A percentile compares a stretch with the other conserved stretches of the same genome.
Evolutionary conservation across 2,797 vertebrate species (phyloP).

Genomic region (Lindbergichthys nudifrons): DNA sequence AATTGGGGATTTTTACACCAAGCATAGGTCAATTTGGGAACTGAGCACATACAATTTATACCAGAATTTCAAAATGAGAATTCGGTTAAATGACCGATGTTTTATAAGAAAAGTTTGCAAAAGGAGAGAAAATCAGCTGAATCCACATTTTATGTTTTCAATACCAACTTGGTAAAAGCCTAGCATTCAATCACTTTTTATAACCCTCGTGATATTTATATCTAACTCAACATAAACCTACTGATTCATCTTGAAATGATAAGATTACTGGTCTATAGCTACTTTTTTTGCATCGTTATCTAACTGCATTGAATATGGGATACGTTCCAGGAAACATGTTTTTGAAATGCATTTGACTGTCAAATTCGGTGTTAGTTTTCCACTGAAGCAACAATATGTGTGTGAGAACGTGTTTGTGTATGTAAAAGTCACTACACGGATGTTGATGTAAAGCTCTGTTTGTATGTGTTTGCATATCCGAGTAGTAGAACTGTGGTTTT

Average conservation of each 20-base stretch:
- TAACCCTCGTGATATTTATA: too few species aligned
- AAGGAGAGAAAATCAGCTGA: background rate
- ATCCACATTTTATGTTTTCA: background rate
- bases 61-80: background rate
- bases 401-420: background rate
- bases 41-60: background rate
- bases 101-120: background rate
- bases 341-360: conserved; percentile 5
- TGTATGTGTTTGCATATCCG: background rate
- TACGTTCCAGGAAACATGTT: background rate
- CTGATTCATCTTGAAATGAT: background rate
- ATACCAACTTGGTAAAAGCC: background rate
- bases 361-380: conserved; percentile 7
- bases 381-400: background rate
- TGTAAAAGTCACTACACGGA: background rate
- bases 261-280: background rate
- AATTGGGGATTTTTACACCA: background rate
- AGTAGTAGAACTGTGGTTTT: background rate
- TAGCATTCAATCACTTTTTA: too few species aligned
- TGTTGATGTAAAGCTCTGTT: background rate
- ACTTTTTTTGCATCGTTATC: background rate
- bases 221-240: background rate
- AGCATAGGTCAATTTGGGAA: background rate
- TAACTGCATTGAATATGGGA: background rate
- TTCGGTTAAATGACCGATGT: background rate